Conservation (phyloP, 1,140 invertebrate genomes). For the Drosophila lacteicornis region DNA sequence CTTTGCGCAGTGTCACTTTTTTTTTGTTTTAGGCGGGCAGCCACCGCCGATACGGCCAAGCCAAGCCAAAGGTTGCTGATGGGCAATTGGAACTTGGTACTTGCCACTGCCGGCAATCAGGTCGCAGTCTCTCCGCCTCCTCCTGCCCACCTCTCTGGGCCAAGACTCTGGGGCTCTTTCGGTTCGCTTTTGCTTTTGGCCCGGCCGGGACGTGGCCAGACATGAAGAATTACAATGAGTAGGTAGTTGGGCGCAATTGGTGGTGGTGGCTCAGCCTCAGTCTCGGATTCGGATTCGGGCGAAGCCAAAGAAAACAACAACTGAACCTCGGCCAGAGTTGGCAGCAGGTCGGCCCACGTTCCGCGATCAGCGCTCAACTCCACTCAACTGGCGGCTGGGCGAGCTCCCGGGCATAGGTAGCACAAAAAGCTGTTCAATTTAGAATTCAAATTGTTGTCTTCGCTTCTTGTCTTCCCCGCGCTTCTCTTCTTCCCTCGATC, state of each 20-base stretch:
- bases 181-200: constrained; percentile 29
- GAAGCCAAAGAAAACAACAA: constrained; percentile 22
- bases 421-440: constrained; percentile 84
- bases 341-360: constrained; percentile 82
- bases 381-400: constrained; percentile 50
- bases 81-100: constrained; percentile 68
- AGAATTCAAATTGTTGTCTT: constrained; percentile 84
- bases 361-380: constrained; percentile 46
- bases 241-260: constrained; percentile 80
- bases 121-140: constrained; percentile 51
- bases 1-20: neutral
- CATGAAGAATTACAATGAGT: constrained; percentile 83
- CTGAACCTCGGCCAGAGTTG: constrained; percentile 62
- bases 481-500: neutral
- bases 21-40: constrained; percentile 53
- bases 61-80: constrained; percentile 76
- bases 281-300: constrained; percentile 15
- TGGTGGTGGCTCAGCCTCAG: constrained; percentile 44
- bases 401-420: constrained; percentile 82
- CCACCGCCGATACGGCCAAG: constrained; percentile 44
- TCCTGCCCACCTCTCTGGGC: constrained; percentile 34
- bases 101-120: constrained; percentile 74
- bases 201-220: constrained; percentile 59
- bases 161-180: constrained; percentile 10
- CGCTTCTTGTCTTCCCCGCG: constrained; percentile 58